These are phyloP conservation scores for Sitodiplosis mosellana DNA, from an alignment of 1,140 invertebrate genomes.

Conservation along the genomic window DNA sequence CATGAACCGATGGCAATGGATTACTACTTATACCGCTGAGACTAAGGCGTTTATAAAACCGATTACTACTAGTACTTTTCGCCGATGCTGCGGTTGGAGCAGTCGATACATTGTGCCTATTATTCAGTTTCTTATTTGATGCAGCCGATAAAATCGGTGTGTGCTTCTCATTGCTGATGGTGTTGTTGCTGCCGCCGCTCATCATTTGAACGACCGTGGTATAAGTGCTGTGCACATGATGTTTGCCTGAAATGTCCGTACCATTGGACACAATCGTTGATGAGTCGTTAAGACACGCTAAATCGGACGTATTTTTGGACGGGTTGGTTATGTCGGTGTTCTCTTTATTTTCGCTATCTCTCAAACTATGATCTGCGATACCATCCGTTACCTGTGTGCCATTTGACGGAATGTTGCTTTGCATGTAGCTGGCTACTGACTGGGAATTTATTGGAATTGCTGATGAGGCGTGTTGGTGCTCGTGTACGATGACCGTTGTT, in stretches of 20 bases:
- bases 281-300: too few relatives aligned
- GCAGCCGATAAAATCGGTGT: neutral
- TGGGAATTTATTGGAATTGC: too few relatives aligned
- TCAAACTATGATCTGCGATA: neutral
- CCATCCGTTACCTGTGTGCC: conserved; percentile 1
- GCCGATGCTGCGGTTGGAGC: neutral
- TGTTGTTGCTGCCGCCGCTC: conserved; percentile 6
- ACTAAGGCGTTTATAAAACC: conserved; percentile 18
- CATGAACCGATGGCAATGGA: conserved; percentile 38
- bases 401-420: neutral
- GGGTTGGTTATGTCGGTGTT: too few relatives aligned
- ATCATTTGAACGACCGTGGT: too few relatives aligned
- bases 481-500: too few relatives aligned
- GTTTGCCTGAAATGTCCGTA: too few relatives aligned
- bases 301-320: too few relatives aligned
- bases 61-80: neutral
- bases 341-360: too few relatives aligned
- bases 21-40: conserved; percentile 20
- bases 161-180: neutral
- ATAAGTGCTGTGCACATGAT: too few relatives aligned
- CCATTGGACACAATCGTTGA: too few relatives aligned
- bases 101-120: neutral
- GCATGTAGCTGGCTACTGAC: too few relatives aligned
- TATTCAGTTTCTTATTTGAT: neutral
- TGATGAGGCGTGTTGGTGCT: too few relatives aligned